Evolutionary conservation across 2,888 invertebrate species (phyloP).

Genomic region (Tetragonula carbonaria): DNA sequence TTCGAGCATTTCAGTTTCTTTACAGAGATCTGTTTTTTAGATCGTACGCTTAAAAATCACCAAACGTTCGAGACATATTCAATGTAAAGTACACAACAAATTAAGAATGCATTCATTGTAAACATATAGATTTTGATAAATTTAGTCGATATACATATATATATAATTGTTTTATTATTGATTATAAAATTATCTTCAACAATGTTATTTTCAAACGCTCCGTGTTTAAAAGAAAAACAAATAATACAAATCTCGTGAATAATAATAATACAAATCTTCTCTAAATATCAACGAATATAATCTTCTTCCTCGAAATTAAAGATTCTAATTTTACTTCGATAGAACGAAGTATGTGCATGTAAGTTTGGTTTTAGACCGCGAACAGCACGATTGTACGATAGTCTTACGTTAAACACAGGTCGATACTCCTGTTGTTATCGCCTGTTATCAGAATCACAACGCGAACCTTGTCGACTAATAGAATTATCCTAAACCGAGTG

Average conservation of each 20-base stretch:
- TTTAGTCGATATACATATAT: no score
- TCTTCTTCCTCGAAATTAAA: neutral
- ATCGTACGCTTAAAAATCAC: no score
- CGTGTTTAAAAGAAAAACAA: neutral
- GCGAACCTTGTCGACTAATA: neutral
- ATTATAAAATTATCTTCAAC: no score
- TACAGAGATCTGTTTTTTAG: neutral
- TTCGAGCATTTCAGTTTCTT: neutral
- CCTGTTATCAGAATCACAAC: neutral
- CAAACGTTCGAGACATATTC: no score
- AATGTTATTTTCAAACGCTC: no score
- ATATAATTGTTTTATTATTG: no score
- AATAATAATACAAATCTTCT: no score
- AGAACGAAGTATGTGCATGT: neutral
- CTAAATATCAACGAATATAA: no score
- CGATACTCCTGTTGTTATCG: conserved; percentile 32
- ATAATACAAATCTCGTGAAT: neutral
- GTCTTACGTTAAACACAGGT: conserved; percentile 4
- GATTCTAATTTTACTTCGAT: neutral
- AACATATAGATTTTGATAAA: no score
- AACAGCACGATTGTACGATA: neutral
- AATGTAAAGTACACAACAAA: no score
- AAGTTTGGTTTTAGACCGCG: neutral
- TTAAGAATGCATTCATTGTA: no score
- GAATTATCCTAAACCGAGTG: neutral